Percentiles rank a stretch among this genome's conserved stretches.
These are phyloP conservation scores for Nautilus pompilius DNA, from an alignment of 1,140 invertebrate species.

Conservation along the genomic window DNA sequence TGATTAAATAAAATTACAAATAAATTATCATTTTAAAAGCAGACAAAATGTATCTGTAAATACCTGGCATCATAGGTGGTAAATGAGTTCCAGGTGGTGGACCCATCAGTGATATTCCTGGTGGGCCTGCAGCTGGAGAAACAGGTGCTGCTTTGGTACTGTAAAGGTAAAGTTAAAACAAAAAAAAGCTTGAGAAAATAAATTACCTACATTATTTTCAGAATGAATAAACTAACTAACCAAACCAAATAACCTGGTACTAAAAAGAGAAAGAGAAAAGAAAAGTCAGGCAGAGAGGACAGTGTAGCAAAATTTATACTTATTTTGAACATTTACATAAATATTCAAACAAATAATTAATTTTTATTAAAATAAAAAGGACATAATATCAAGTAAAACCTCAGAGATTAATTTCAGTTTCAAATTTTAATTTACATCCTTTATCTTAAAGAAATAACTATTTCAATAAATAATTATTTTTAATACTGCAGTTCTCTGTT, in stretches of 20 bases:
- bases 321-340: too few species aligned
- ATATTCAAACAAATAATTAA: too few species aligned
- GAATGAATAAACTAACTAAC: slow-evolving; percentile 1
- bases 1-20: not conserved
- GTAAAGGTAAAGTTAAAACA: not conserved
- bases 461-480: too few species aligned
- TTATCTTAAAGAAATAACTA: too few species aligned
- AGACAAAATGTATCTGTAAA: slow-evolving; percentile 2
- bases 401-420: too few species aligned
- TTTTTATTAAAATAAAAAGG: too few species aligned
- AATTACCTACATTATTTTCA: not conserved
- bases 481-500: too few species aligned
- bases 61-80: slow-evolving; percentile 71
- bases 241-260: slow-evolving; percentile 4
- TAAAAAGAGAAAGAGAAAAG: not conserved
- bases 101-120: slow-evolving; percentile 49
- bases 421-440: too few species aligned
- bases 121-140: slow-evolving; percentile 32
- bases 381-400: too few species aligned
- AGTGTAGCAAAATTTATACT: too few species aligned
- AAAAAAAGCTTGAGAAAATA: not conserved
- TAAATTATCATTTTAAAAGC: not conserved
- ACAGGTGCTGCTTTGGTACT: slow-evolving; percentile 23
- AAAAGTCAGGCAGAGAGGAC: not conserved
- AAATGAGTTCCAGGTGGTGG: slow-evolving; percentile 59